A percentile compares a stretch with the other conserved stretches of the same genome.
Conservation (phyloP, 2,797 vertebrate genomes). For the Lagodon rhomboides region DNA sequence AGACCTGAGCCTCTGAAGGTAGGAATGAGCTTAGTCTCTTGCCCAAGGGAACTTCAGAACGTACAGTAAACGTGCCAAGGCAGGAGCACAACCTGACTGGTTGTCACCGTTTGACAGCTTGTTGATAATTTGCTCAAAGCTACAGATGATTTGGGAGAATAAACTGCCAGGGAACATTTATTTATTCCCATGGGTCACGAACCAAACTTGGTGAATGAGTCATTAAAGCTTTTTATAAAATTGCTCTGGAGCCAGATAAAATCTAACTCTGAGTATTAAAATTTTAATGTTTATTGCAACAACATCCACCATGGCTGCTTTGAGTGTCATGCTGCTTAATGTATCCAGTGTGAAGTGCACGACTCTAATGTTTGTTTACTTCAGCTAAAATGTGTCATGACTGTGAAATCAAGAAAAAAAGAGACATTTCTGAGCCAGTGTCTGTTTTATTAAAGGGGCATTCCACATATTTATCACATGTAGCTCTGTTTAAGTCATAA, state of each 20-base stretch:
- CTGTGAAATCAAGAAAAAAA: neutral
- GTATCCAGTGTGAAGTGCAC: constrained; percentile 1
- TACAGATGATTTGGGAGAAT: neutral
- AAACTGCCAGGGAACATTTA: neutral
- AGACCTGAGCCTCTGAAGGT: constrained; percentile 5
- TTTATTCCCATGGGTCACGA: neutral
- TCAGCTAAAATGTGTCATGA: neutral
- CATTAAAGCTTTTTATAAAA: constrained; percentile 14
- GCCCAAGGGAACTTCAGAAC: neutral
- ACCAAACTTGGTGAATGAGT: neutral
- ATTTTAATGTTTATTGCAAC: neutral
- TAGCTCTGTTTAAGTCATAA: neutral
- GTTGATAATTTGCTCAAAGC: neutral
- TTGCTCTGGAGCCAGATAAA: neutral
- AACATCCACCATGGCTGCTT: neutral
- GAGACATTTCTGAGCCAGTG: neutral
- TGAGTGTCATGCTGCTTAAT: neutral
- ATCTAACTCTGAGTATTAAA: neutral
- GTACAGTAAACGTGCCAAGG: neutral
- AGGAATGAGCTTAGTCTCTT: neutral
- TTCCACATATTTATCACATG: neutral
- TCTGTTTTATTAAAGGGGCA: neutral
- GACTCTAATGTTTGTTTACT: neutral
- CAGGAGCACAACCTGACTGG: neutral
- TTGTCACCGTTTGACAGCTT: neutral